Conservation (phyloP, 2,113 vertebrate species). For the Pollimyrus isidori region DNA sequence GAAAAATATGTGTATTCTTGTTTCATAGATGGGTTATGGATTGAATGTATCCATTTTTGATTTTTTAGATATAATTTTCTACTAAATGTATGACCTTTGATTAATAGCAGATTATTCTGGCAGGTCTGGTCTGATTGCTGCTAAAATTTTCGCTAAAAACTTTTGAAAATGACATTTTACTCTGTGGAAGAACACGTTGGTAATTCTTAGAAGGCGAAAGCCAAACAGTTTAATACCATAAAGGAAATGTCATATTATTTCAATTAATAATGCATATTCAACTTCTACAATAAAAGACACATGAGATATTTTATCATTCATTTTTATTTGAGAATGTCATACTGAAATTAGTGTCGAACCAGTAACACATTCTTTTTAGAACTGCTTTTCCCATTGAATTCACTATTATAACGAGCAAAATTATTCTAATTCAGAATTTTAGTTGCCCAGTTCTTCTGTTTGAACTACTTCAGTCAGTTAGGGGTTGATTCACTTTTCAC, state of each 20-base stretch:
- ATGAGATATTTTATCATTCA: not conserved
- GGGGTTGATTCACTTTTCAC: not conserved
- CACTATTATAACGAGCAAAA: not conserved
- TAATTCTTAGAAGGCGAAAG: not conserved
- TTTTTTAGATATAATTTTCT: not conserved
- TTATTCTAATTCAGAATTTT: not conserved
- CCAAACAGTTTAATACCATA: not conserved
- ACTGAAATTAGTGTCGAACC: not conserved
- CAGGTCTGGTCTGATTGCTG: not conserved
- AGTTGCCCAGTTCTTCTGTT: not conserved
- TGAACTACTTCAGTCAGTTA: not conserved
- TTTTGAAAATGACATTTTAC: not conserved
- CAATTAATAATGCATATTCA: not conserved
- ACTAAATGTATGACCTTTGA: not conserved
- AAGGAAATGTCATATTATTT: not conserved
- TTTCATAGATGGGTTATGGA: not conserved
- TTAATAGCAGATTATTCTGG: not conserved
- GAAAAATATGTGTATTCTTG: not conserved
- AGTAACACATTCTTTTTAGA: not conserved
- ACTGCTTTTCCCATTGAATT: not conserved
- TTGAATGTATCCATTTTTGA: not conserved
- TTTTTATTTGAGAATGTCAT: not conserved
- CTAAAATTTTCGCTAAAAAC: not conserved
- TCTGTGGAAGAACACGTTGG: not conserved
- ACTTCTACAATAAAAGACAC: not conserved